These are phyloP conservation scores for Campoplex capitator DNA, from an alignment of 2,888 invertebrate species.

Conservation along the genomic window DNA sequence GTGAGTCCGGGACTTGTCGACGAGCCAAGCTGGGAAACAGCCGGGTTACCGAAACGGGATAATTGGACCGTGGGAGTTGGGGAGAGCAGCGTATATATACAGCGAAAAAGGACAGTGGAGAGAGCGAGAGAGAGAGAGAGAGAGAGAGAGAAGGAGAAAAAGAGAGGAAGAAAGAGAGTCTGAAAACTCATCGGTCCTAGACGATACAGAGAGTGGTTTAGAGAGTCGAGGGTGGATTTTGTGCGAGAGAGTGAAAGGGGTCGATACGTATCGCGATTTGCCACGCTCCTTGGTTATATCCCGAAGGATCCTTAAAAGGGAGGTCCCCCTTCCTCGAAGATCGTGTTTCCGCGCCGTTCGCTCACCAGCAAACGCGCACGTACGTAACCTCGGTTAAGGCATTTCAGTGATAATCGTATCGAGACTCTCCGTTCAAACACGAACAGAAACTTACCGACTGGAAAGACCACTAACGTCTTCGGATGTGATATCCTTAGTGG, in stretches of 20 bases:
- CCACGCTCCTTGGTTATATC: constrained; percentile 78
- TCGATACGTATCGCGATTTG: constrained; percentile 82
- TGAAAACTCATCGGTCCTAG: constrained; percentile 69
- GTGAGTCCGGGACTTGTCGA: constrained; percentile 37
- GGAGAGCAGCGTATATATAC: constrained; percentile 24
- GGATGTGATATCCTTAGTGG: constrained; percentile 5
- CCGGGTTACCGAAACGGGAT: constrained; percentile 69
- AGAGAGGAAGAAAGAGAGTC: constrained; percentile 67
- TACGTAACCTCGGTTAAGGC: constrained; percentile 34
- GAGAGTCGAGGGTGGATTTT: constrained; percentile 68
- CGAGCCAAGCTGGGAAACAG: constrained; percentile 48
- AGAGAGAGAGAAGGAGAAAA: constrained; percentile 53
- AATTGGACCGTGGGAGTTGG: constrained; percentile 63
- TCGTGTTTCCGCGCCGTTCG: constrained; percentile 38
- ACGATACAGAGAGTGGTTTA: constrained; percentile 51
- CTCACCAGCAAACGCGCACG: constrained; percentile 34
- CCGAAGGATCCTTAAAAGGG: constrained; percentile 63
- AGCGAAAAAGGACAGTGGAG: constrained; percentile 2
- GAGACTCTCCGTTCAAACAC: constrained; percentile 14
- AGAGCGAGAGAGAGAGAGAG: constrained; percentile 61
- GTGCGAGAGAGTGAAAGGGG: constrained; percentile 74
- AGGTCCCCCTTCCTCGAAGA: not conserved
- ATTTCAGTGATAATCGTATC: constrained; percentile 43
- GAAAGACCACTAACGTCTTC: constrained; percentile 1
- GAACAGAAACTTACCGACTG: constrained; percentile 6